A percentile compares a stretch with the other conserved stretches of the same genome.
Evolutionary conservation across 2,888 invertebrate genomes (phyloP).

Genomic region (Atethmia centrago): DNA sequence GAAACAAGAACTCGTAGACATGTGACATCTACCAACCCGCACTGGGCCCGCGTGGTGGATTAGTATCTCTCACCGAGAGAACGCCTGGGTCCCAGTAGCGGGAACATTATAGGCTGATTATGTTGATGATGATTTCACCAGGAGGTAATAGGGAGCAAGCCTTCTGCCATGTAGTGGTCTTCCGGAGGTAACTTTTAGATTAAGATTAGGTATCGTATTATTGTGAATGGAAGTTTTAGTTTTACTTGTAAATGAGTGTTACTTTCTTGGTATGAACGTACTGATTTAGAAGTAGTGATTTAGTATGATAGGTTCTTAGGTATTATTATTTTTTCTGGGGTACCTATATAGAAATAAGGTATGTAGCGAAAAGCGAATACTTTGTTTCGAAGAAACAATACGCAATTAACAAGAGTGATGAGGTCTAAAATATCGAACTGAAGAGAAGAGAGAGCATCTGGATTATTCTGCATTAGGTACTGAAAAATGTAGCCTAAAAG

Average conservation of each 20-base stretch:
- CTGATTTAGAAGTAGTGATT: background rate
- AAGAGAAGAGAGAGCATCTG: background rate
- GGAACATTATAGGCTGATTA: too few relatives aligned
- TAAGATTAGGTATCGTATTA: background rate
- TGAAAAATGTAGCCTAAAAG: background rate
- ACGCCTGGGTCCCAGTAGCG: too few relatives aligned
- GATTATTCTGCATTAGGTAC: background rate
- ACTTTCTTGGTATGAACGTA: constrained; percentile 1
- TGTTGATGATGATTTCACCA: too few relatives aligned
- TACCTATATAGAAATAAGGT: background rate
- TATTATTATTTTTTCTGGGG: background rate
- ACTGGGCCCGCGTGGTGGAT: too few relatives aligned
- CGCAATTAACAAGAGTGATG: background rate
- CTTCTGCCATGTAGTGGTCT: background rate
- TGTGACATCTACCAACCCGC: too few relatives aligned
- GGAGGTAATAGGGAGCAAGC: too few relatives aligned
- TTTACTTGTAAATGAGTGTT: constrained; percentile 7
- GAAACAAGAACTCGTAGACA: too few relatives aligned
- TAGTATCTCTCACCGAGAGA: too few relatives aligned
- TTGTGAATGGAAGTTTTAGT: background rate
- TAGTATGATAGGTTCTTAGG: too few relatives aligned
- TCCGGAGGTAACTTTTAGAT: background rate
- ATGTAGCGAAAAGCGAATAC: background rate
- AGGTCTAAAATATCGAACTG: background rate
- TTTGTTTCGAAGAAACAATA: background rate